Percentiles rank a stretch among this genome's conserved stretches.
Evolutionary conservation across 2,888 invertebrate genomes (phyloP).

Genomic region (Clostera curtula): DNA sequence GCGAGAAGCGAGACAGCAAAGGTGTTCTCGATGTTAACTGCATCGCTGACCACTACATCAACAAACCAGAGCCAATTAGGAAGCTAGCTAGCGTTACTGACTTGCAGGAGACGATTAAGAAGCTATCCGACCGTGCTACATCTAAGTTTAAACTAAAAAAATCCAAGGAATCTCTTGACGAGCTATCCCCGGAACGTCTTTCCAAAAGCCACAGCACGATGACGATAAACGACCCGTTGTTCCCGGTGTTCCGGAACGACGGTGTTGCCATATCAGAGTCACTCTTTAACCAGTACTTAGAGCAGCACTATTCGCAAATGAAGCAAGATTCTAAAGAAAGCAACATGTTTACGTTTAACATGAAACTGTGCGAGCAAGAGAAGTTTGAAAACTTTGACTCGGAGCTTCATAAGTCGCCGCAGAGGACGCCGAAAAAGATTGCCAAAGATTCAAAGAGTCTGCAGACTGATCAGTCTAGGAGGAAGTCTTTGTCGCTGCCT

Average conservation of each 20-base stretch:
- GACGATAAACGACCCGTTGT: conserved; percentile 86
- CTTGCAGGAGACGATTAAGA: conserved; percentile 76
- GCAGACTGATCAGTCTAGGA: conserved; percentile 52
- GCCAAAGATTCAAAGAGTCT: conserved; percentile 47
- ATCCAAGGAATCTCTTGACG: conserved; percentile 34
- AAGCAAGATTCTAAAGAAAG: conserved; percentile 62
- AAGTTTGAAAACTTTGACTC: conserved; percentile 70
- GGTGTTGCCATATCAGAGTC: conserved; percentile 82
- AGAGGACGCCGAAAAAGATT: conserved; percentile 58
- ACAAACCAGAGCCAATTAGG: conserved; percentile 60
- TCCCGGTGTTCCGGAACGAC: conserved; percentile 84
- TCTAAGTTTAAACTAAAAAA: conserved; percentile 69
- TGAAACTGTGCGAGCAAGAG: conserved; percentile 51
- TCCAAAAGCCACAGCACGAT: conserved; percentile 68
- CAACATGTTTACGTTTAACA: conserved; percentile 57
- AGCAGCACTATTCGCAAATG: conserved; percentile 77
- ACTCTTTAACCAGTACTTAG: conserved; percentile 81
- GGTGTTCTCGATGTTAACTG: conserved; percentile 55
- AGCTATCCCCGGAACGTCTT: conserved; percentile 44
- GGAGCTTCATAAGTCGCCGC: conserved; percentile 55
- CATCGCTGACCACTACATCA: conserved; percentile 66
- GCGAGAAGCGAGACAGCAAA: conserved; percentile 53
- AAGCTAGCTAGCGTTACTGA: conserved; percentile 77
- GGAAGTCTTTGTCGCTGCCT: conserved; percentile 80
- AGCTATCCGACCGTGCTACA: conserved; percentile 71